These are phyloP conservation scores for Phoenicopterus ruber DNA, from an alignment of 2,113 vertebrate species.

Conservation along the genomic window DNA sequence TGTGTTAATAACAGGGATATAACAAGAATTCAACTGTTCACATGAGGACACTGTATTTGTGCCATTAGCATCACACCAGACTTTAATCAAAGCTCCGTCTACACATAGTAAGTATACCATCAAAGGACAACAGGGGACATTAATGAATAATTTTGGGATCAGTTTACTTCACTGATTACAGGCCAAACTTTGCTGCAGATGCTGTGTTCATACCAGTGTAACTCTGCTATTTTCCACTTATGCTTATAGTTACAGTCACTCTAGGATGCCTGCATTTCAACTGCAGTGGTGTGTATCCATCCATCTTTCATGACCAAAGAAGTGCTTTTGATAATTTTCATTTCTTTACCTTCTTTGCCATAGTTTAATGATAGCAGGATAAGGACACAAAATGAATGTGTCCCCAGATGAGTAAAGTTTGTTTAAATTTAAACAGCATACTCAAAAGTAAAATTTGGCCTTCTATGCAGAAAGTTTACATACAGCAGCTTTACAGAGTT, in stretches of 20 bases:
- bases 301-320: not conserved
- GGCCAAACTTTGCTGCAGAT: not conserved
- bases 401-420: not conserved
- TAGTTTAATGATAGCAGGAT: not conserved
- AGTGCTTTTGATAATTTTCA: not conserved
- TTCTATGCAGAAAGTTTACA: not conserved
- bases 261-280: not conserved
- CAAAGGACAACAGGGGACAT: not conserved
- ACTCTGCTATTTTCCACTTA: not conserved
- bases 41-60: not conserved
- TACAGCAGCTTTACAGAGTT: not conserved
- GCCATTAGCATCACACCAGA: not conserved
- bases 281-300: not conserved
- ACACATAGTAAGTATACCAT: not conserved
- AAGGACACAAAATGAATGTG: not conserved
- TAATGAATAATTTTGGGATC: not conserved
- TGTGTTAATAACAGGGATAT: fast-evolving
- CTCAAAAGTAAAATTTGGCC: not conserved
- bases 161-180: not conserved
- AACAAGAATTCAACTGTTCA: not conserved
- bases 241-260: not conserved
- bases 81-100: not conserved
- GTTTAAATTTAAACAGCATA: not conserved
- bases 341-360: not conserved
- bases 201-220: not conserved